These are phyloP conservation scores for Neoaliturus tenellus DNA, from an alignment of 2,888 invertebrate genomes.

Conservation along the genomic window DNA sequence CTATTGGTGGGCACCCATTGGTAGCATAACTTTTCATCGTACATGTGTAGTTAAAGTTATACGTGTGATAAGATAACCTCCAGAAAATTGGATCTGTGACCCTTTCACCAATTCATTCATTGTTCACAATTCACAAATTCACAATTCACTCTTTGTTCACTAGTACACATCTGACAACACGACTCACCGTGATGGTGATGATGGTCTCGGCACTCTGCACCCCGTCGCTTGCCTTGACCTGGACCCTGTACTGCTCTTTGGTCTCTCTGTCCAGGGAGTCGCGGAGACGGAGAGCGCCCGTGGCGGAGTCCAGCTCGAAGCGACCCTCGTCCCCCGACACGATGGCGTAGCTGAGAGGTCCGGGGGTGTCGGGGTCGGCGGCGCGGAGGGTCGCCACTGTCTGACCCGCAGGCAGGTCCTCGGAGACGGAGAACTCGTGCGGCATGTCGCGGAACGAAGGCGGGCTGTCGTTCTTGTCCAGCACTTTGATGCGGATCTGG, in stretches of 20 bases:
- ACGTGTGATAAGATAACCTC: no score
- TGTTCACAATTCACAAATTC: no score
- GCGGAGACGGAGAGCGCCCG: conserved; percentile 84
- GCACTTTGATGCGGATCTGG: conserved; percentile 89
- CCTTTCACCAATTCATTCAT: no score
- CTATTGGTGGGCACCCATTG: no score
- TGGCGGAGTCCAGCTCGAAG: conserved; percentile 83
- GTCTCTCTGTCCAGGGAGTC: conserved; percentile 91
- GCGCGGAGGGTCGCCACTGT: conserved; percentile 86
- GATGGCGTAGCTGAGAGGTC: conserved; percentile 84
- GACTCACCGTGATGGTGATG: conserved; percentile 85
- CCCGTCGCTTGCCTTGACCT: conserved; percentile 92
- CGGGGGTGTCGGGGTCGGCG: conserved; percentile 90
- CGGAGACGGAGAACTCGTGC: conserved; percentile 85
- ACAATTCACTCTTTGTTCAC: no score
- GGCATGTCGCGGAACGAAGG: conserved; percentile 89
- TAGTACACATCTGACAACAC: no score
- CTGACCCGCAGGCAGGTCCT: conserved; percentile 90
- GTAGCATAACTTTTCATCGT: no score
- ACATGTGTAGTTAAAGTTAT: no score
- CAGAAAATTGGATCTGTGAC: no score
- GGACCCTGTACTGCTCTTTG: conserved; percentile 85
- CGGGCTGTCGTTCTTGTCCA: conserved; percentile 97
- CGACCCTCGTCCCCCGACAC: conserved; percentile 80
- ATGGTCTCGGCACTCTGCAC: conserved; percentile 88